Base-by-base conservation (phyloP, 2,113 vertebrate species). In the Hipposideros armiger region DNA sequence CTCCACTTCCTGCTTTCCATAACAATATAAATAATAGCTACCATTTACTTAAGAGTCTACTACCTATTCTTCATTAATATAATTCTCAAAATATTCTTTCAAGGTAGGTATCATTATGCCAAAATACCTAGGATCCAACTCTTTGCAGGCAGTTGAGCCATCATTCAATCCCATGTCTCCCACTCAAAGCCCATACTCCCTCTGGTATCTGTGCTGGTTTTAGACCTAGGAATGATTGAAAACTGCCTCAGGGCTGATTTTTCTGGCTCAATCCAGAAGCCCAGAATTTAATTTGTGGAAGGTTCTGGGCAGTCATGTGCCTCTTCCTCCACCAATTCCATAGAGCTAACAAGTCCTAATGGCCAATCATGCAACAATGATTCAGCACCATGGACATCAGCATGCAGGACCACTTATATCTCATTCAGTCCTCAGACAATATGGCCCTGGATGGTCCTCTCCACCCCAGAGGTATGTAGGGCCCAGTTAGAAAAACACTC, bases 341-440 rank as follows among this genome's bases (percentile, higher is more conserved):
- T 1, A 90, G 64, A 95, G 73, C 52, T 45, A 90, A 56, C 40
- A 52, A 62, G 15, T 74, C 50, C 3, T 82, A 69, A 62, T 0
- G 15, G 69, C 20, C 3, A 84, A 45, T 3, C 42, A 52, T 28
- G 15, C 0, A 60, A 62, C 16, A 67, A 56, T 45, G 50, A 82
- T 94, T 96, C 94, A 95, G 95, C 67, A 96, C 93, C 84, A 90
- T 13, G 60, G 97, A 96, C 81, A 96, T 94, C 15, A 22, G 36
- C 87, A 76, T 4, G 13, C 5, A 15, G 40, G 28, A 10, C 3
- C 0, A 2, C 40, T 70, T 24, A 36, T 2, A 52, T 9, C 24
- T 85, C 13, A 40, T 5, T 62, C 42, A 36, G 17, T 50, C 7
- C 11, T 16, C 15, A 69, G 69, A 47, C 14, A 60, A 13, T 45